Base-by-base conservation (phyloP, 2,113 vertebrate genomes). In the Protobothrops mucrosquamatus region DNA sequence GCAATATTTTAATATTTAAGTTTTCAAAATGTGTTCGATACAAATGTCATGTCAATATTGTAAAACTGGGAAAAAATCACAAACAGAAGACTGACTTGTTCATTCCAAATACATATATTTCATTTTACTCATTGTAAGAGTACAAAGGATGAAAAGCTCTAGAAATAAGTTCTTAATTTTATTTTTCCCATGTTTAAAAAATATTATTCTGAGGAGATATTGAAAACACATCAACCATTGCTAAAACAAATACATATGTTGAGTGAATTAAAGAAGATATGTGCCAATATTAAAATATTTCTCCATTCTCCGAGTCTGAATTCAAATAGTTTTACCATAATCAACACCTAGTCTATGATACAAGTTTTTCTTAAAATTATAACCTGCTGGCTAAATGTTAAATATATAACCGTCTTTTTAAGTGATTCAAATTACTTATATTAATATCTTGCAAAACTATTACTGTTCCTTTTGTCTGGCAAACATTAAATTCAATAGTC, bases 401-500 rank as follows among this genome's bases (percentile, higher is more conserved):
- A 97, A 97, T 93, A 96, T 95, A 94, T 92, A 98, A 96, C 64
- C 98, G 97, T 92, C 96, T 97, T 97, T 98, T 98, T 95, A 99
- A 92, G 89, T 97, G 97, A 43, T 96, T 96, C 55, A 98, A 95
- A 90, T 98, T 97, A 59, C 96, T 96, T 94, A 95, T 93, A 86
- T 94, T 97, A 94, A 97, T 81, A 48, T 98, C 97, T 34, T 98
- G 97, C 0, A 98, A 97, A 93, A 95, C 91, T 87, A 98, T 94
- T 74, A 99, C 98, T 69, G 97, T 95, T 23, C 98, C 97, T 96
- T 97, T 98, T 87, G 96, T 94, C 15, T 94, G 95, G 55, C 94
- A 95, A 5, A 97, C 96, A 94, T 98, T 96, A 61, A 98, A 98
- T 93, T 95, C 95, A 91, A 99, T 94, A 34, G 97, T 99, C 99